A percentile compares a stretch with the other conserved stretches of the same genome.
These are phyloP conservation scores for Lobophora halterata DNA, from an alignment of 2,888 invertebrate species.

Conservation along the genomic window DNA sequence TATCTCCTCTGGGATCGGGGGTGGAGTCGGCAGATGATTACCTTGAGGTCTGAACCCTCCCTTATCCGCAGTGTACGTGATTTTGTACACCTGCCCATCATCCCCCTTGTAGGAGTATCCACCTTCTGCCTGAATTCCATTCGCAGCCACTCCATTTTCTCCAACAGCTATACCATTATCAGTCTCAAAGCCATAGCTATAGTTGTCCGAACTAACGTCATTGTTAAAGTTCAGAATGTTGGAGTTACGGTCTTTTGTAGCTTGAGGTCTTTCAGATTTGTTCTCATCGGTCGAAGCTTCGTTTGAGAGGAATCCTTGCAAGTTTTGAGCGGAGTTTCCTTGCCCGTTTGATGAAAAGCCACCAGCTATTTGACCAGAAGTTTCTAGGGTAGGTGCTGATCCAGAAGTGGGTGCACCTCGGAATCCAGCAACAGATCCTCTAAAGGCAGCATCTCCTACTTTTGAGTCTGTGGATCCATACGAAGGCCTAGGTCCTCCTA, in stretches of 20 bases:
- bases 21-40: constrained; percentile 64
- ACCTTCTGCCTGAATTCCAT: constrained; percentile 61
- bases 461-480: constrained; percentile 69
- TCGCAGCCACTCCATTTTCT: constrained; percentile 51
- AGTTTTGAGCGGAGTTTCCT: constrained; percentile 15
- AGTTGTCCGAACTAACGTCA: constrained; percentile 52
- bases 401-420: constrained; percentile 22
- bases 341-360: constrained; percentile 13
- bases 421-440: constrained; percentile 37
- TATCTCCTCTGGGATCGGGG: constrained; percentile 64
- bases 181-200: constrained; percentile 60
- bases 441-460: constrained; percentile 70
- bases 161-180: constrained; percentile 66
- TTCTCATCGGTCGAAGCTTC: no score
- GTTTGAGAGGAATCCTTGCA: constrained; percentile 21
- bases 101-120: constrained; percentile 65
- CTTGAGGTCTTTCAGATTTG: constrained; percentile 45
- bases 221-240: constrained; percentile 53
- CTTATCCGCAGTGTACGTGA: constrained; percentile 65
- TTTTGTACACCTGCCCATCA: constrained; percentile 64
- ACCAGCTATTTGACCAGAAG: not conserved
- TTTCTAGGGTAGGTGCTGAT: constrained; percentile 1
- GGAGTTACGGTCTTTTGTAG: constrained; percentile 48
- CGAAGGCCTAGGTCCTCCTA: constrained; percentile 56
- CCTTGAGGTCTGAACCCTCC: constrained; percentile 61